Base-by-base conservation (phyloP, 2,888 invertebrate species). In the Margaritifera margaritifera region DNA sequence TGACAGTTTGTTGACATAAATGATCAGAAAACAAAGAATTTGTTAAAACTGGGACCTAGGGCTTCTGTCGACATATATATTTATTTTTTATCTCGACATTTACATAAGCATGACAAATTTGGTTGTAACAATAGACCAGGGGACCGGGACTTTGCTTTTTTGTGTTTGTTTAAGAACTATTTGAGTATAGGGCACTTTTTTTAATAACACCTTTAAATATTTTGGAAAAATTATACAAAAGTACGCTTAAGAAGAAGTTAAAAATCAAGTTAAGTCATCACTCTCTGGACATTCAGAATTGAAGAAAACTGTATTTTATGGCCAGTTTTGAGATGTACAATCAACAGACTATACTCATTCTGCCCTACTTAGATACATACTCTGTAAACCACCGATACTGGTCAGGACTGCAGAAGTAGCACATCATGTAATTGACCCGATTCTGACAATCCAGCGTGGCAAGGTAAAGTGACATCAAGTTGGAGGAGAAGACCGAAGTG, bases 391-490 rank as follows among this genome's bases (percentile, higher is more conserved):
- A 90, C 42, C 77, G 72, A 58, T 85, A 78, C 74, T 90, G 90
- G 50, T 88, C 83, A 4, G 90, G 90, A 68, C 88, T 88, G 73
- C 90, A 90, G 78, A 90, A 90, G 75, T 83, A 90, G 70, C 90
- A 90, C 90, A 90, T 90, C 72, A 90, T 78, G 71, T 89, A 90
- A 77, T 89, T 90, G 71, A 90, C 80, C 66, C 80, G 81, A 71
- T 89, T 87, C 42, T 78, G 75, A 78, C 90, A 90, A 25, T 82
- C 78, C 58, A 75, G 75, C 19, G 83, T 75, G n/a, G 89, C 88
- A 20, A 77, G 80, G 64, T 85, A 84, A 52, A 90, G 75, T 1
- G 89, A 86, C 54, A 84, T 83, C 88, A 90, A 89, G 56, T 82
- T 83, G 18, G 80, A 72, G 58, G 84, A 76, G 70, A 89, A 89